phyloP scores from a whole-genome alignment of 2,113 vertebrate genomes.

The Myotis davidii region DNA sequence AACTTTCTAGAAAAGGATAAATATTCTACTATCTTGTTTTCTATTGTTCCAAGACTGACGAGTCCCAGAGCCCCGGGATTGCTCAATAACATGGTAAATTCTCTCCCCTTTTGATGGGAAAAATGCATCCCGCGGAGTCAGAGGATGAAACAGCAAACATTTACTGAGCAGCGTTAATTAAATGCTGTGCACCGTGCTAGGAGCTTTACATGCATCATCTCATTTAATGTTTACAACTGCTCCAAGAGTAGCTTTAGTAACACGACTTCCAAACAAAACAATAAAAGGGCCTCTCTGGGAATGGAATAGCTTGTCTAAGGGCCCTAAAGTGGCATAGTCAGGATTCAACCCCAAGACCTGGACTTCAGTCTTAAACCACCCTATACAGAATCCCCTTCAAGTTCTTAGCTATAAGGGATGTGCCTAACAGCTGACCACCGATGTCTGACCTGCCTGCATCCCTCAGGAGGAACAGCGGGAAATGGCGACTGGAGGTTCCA shows the following conservation, averaged over 20 bases:
- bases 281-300: neutral
- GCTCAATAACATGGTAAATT: neutral
- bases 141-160: constrained; percentile 59
- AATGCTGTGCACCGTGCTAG: neutral
- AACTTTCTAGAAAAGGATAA: constrained; percentile 41
- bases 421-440: neutral
- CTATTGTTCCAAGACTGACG: neutral
- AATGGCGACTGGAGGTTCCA: neutral
- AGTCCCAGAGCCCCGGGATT: neutral
- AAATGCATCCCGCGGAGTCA: constrained; percentile 27
- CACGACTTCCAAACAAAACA: constrained; percentile 18
- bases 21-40: constrained; percentile 20
- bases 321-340: neutral
- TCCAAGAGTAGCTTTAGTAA: constrained; percentile 3
- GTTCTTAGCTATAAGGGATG: neutral
- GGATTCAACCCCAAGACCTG: neutral
- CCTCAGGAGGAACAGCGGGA: neutral
- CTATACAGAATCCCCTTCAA: neutral
- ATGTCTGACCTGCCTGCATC: neutral
- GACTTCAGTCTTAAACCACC: neutral
- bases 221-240: constrained; percentile 46
- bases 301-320: neutral
- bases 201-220: constrained; percentile 45
- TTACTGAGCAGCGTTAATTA: constrained; percentile 66
- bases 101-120: constrained; percentile 43